phyloP scores from a whole-genome alignment of 1,140 invertebrate genomes.

The Protaetia brevitarsis region DNA sequence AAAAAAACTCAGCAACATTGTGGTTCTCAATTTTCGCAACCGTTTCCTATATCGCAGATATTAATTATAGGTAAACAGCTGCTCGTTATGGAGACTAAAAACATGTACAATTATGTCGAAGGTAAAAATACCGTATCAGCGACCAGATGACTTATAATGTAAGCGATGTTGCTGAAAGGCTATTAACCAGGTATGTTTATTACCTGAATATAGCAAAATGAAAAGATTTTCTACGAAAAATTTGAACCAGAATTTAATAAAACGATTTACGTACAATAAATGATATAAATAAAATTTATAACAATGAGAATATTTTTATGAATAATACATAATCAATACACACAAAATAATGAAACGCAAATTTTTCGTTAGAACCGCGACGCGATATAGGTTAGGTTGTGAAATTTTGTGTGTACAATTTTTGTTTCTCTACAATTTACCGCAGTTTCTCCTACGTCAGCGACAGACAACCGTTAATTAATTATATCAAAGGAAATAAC shows the following conservation, averaged over 20 bases:
- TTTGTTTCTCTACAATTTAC: not conserved
- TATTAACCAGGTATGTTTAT: not conserved
- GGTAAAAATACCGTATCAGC: not conserved
- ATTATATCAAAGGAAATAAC: not conserved
- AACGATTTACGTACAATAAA: not conserved
- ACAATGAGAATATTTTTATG: not conserved
- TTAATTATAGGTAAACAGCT: constrained; percentile 10
- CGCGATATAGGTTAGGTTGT: not conserved
- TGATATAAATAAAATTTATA: not conserved
- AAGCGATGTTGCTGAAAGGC: not conserved
- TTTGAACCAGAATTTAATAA: not conserved
- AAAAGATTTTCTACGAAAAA: not conserved
- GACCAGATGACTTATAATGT: constrained; percentile 1
- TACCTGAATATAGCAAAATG: not conserved
- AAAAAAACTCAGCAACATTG: not conserved
- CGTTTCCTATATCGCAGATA: not conserved
- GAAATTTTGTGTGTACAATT: not conserved
- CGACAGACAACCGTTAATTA: not conserved
- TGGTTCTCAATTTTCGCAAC: not conserved
- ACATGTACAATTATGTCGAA: constrained; percentile 8
- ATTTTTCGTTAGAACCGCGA: not conserved
- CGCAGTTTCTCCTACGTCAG: not conserved
- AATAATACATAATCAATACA: not conserved
- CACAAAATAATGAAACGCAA: not conserved
- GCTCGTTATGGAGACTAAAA: not conserved